phyloP scores from a whole-genome alignment of 2,888 invertebrate genomes.

The Meandrusa payeni region DNA sequence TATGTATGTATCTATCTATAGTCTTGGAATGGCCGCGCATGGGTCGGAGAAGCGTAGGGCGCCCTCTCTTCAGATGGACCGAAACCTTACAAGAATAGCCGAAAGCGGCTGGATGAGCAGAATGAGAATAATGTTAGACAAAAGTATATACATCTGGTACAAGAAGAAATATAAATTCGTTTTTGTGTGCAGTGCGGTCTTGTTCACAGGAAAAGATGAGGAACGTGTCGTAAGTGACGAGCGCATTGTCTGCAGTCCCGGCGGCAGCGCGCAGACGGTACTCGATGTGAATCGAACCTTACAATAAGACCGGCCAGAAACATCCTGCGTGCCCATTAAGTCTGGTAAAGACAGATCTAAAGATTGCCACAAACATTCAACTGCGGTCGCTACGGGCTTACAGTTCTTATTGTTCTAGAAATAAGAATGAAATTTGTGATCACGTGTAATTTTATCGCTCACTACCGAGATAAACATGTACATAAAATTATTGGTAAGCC shows the following conservation, averaged over 20 bases:
- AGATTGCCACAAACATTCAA: conserved; percentile 34
- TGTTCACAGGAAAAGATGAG: conserved; percentile 9
- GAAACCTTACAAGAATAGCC: too few relatives aligned
- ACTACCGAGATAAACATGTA: conserved; percentile 6
- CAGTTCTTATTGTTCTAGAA: not conserved
- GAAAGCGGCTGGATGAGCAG: too few relatives aligned
- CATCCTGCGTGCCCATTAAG: conserved; percentile 32
- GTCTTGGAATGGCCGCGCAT: too few relatives aligned
- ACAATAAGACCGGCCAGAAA: conserved; percentile 34
- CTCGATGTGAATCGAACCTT: conserved; percentile 23
- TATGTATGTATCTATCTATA: too few relatives aligned
- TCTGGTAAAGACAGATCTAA: conserved; percentile 35
- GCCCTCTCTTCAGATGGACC: too few relatives aligned
- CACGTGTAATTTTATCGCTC: not conserved
- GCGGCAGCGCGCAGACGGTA: conserved; percentile 41
- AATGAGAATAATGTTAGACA: too few relatives aligned
- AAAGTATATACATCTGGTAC: not conserved
- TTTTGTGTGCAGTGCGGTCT: conserved; percentile 7
- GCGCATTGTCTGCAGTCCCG: conserved; percentile 50
- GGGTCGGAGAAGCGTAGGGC: too few relatives aligned
- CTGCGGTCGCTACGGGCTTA: conserved; percentile 10
- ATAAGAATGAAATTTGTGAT: conserved; percentile 3
- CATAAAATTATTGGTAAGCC: conserved; percentile 19
- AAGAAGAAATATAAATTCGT: conserved; percentile 1
- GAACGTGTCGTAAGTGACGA: conserved; percentile 32